Evolutionary conservation across 1,140 invertebrate species (phyloP), one percentile per base, ranked within the genome.

Genomic region (Bombus terrestris): DNA sequence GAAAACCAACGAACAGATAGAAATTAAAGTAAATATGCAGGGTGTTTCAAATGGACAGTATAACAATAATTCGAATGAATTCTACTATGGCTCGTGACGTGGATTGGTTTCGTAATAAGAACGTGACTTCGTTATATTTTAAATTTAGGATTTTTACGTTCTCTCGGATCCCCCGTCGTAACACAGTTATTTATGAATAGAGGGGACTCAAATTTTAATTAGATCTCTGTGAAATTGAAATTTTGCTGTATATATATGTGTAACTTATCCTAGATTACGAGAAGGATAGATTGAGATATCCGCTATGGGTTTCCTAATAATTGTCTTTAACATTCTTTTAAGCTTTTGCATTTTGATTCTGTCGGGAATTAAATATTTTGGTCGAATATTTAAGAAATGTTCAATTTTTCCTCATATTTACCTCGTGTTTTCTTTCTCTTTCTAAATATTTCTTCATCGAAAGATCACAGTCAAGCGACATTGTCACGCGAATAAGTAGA

Each of bases 51-150:
- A 69, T 25, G 35, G 22, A 5, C 0, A 39, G 18, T 22, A 25
- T 8, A 39, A 25, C 25, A 69, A 69, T 69, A 69, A 69, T 39
- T 69, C 9, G 22, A 69, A 39, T 69, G n/a, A 12, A 69, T 69
- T 69, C 68, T 25, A 10, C 10, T 28, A 28, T 39, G 22, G 37
- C 37, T 39, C 3, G 22, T 22, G 1, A 28, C 35, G 37, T 12
- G 35, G 10, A 37, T 28, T 28, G 22, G 22, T 12, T 69, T 69
- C 68, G 68, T 28, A 69, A 69, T 69, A 69, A 37, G 37, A 39
- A 69, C 68, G 68, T 69, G 68, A 69, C 68, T 69, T 69, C 68
- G 68, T 69, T 69, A 32, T 69, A 15, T 69, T 39, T 69, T 3
- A 37, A 35, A 69, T 69, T 39, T 69, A 37, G 22, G 68, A 69